Base-by-base conservation (phyloP, 2,888 invertebrate species). In the Drosophila aldrichi region DNA sequence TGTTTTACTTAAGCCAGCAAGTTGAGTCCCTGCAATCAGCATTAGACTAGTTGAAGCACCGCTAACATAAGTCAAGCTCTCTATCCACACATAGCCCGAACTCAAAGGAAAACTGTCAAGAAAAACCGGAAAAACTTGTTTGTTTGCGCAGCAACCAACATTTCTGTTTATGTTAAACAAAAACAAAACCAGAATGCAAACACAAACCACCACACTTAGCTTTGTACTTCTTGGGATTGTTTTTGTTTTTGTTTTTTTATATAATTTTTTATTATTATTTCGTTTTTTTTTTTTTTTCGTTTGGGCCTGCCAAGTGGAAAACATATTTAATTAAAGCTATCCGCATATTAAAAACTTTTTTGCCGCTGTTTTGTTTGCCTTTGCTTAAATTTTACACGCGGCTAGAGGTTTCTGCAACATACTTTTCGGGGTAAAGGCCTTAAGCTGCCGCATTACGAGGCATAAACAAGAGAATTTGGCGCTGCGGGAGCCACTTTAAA, bases 281-380 rank as follows among this genome's bases (percentile, higher is more conserved):
- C 25, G 0, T 54, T 66, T 64, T 64, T 54, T 43, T 51, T 51
- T 29, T 71, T 69, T 70, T 58, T 44, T 62, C 54, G 43, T 70
- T 81, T 75, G 89, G 76, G 81, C 73, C 79, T 77, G 76, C 70
- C 83, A 69, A 86, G 89, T 82, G 88, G 86, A 88, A 89, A 88
- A 76, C 87, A 88, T 88, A 88, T 88, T 88, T 88, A 88, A 88
- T 88, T 88, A 88, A 88, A 88, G 87, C 87, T 83, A 88, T 88
- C 86, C 89, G 89, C 89, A 86, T 88, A 88, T 89, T 88, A 88
- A 89, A 89, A 88, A 88, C 71, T 88, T 88, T 88, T 48, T 54
- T 22, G 22, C 40, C 25, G 25, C 18, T 56, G n/a, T 46, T 68
- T 58, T 72, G 52, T 71, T 67, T 68, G 71, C 51, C 55, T 46